Percentiles rank a stretch among this genome's conserved stretches.
Conservation (phyloP, 2,113 vertebrate species). For the Monarcha castaneiventris region DNA sequence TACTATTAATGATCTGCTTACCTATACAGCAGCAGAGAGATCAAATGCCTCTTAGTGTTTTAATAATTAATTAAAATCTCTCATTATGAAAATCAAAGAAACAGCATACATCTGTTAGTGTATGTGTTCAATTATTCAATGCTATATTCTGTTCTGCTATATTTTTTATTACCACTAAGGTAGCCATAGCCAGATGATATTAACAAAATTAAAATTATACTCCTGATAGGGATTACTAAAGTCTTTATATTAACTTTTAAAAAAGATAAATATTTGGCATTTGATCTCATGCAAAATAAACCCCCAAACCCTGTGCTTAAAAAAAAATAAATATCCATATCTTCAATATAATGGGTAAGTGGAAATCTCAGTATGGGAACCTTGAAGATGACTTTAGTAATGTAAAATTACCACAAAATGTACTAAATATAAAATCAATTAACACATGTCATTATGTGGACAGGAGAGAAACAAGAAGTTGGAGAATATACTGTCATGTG, state of each 20-base stretch:
- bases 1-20: neutral
- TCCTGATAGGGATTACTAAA: neutral
- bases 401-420: neutral
- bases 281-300: neutral
- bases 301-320: rapidly evolving
- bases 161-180: neutral
- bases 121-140: neutral
- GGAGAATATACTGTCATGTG: neutral
- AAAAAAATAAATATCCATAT: neutral
- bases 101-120: neutral
- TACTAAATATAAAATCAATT: neutral
- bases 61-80: neutral
- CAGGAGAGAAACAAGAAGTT: neutral
- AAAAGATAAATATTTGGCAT: neutral
- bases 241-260: neutral
- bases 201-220: neutral
- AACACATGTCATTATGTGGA: neutral
- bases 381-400: neutral
- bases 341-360: neutral
- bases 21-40: neutral
- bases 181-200: neutral
- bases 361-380: neutral
- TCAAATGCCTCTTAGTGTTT: neutral
- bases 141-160: neutral
- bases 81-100: neutral